Evolutionary conservation across 2,113 vertebrate species (phyloP).

Genomic region (Stigmatopora argus): DNA sequence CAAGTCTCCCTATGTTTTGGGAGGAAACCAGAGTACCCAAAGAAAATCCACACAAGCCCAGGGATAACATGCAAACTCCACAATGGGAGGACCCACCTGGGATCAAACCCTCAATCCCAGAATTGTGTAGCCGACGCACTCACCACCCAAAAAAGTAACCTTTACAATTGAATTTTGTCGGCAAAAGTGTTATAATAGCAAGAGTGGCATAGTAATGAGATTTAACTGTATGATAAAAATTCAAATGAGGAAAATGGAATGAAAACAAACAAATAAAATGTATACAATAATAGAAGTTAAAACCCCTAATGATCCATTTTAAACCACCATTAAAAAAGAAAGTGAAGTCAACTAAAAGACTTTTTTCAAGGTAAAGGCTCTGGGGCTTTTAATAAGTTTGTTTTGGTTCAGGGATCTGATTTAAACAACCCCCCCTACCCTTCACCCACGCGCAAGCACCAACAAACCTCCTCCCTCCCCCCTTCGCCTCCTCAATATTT

Average conservation of each 20-base stretch:
- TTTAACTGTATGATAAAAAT: not conserved
- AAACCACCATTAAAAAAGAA: constrained; percentile 11
- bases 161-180: too few species aligned
- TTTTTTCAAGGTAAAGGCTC: constrained; percentile 47
- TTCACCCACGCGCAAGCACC: constrained; percentile 26
- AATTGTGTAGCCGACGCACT: too few species aligned
- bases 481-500: constrained; percentile 68
- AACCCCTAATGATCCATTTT: not conserved
- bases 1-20: too few species aligned
- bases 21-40: too few species aligned
- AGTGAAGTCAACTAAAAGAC: constrained; percentile 45
- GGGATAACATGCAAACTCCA: too few species aligned
- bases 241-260: not conserved
- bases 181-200: too few species aligned
- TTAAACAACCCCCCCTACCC: constrained; percentile 31
- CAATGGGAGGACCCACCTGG: too few species aligned
- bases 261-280: not conserved
- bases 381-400: constrained; percentile 50
- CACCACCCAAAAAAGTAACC: too few species aligned
- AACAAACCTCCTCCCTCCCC: constrained; percentile 28
- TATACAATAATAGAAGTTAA: not conserved
- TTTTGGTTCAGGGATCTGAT: constrained; percentile 63
- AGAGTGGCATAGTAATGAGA: too few species aligned
- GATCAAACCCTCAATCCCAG: too few species aligned
- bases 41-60: too few species aligned